Conservation (phyloP, 1,140 invertebrate genomes). For the Apis dorsata region DNA sequence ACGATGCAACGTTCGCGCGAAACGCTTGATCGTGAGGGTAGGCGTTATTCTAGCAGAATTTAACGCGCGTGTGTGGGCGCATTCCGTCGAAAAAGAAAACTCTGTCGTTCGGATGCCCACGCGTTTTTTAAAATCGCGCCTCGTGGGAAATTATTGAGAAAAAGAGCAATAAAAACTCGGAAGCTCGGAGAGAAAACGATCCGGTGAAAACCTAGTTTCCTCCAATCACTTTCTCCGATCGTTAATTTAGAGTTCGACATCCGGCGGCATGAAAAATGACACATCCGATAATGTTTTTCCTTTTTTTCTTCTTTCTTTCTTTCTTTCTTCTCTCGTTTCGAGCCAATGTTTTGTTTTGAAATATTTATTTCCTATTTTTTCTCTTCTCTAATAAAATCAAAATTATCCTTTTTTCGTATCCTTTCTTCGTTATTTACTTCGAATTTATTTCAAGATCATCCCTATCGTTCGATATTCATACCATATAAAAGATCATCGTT, state of each 20-base stretch:
- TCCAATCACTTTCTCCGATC: conserved; percentile 3
- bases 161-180: too few relatives aligned
- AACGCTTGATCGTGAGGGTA: background rate
- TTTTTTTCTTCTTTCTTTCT: background rate
- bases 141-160: background rate
- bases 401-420: too few relatives aligned
- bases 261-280: conserved; percentile 14
- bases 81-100: background rate
- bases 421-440: too few relatives aligned
- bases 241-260: conserved; percentile 4
- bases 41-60: conserved; percentile 21
- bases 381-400: too few relatives aligned
- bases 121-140: background rate
- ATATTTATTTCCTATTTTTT: too few relatives aligned
- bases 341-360: background rate
- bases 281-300: background rate
- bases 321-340: background rate
- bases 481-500: too few relatives aligned
- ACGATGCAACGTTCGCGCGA: background rate
- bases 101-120: background rate
- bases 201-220: background rate
- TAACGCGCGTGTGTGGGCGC: background rate
- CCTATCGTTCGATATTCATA: too few relatives aligned
- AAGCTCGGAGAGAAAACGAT: background rate
- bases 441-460: too few relatives aligned